Percentiles rank a stretch among this genome's conserved stretches.
Evolutionary conservation across 2,113 vertebrate species (phyloP).

Genomic region (Pseudorasbora parva): DNA sequence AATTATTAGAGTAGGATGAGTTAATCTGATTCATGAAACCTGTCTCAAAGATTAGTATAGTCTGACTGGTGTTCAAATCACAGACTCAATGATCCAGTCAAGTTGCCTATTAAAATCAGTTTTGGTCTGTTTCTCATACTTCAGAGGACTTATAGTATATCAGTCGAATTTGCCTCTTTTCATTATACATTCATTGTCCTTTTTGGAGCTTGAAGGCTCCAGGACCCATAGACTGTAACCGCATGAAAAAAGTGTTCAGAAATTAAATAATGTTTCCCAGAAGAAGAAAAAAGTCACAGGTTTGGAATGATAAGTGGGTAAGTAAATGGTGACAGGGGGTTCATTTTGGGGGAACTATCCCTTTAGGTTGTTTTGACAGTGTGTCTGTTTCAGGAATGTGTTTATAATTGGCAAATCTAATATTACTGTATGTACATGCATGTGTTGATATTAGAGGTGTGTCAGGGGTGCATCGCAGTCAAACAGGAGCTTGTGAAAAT

Average conservation of each 20-base stretch:
- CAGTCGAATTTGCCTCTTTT: background rate
- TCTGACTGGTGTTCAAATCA: background rate
- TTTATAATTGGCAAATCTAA: constrained; percentile 2
- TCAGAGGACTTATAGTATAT: background rate
- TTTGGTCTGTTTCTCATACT: background rate
- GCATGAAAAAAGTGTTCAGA: background rate
- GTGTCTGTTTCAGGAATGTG: background rate
- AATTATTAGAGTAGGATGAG: background rate
- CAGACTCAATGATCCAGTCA: background rate
- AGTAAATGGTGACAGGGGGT: background rate
- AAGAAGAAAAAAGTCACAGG: background rate
- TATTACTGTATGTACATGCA: background rate
- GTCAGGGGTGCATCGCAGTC: constrained; percentile 64
- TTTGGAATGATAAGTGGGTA: constrained; percentile 14
- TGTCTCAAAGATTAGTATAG: background rate
- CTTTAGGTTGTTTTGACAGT: constrained; percentile 10
- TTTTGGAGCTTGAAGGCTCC: background rate
- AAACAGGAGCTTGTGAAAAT: constrained; percentile 65
- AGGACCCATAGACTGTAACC: background rate
- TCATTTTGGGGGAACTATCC: background rate
- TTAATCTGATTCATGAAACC: background rate
- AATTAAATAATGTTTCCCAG: background rate
- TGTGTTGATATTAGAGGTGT: background rate
- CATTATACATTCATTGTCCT: background rate
- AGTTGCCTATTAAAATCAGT: background rate